Evolutionary conservation across 2,797 vertebrate species (phyloP).

Genomic region (Xiphophorus birchmanni): DNA sequence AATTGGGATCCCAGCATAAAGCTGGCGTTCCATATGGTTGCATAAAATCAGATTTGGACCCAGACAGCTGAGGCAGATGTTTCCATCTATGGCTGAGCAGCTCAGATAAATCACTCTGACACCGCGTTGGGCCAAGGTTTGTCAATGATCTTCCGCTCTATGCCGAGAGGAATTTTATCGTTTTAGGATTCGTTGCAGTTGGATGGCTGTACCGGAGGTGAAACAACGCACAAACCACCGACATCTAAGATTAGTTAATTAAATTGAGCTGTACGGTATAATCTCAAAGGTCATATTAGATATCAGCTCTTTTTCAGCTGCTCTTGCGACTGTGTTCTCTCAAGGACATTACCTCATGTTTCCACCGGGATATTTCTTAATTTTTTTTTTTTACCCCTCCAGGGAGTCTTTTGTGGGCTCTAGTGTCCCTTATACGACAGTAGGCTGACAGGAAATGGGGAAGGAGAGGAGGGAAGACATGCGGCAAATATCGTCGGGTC

Average conservation of each 20-base stretch:
- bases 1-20: conserved; percentile 13
- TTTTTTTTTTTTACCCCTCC: neutral
- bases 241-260: neutral
- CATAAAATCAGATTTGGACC: conserved; percentile 27
- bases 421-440: no score
- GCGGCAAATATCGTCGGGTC: no score
- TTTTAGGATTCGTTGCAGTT: neutral
- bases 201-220: conserved; percentile 4
- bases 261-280: neutral
- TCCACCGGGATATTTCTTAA: neutral
- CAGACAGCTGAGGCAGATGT: conserved; percentile 60
- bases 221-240: conserved; percentile 4
- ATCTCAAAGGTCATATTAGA: neutral
- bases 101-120: conserved; percentile 47
- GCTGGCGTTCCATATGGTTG: conserved; percentile 39
- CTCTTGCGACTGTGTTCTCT: neutral
- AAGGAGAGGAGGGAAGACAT: no score
- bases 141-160: neutral
- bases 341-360: neutral
- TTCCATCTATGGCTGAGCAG: conserved; percentile 41
- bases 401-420: no score
- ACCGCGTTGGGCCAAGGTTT: neutral
- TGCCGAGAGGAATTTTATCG: neutral
- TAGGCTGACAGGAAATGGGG: no score
- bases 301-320: neutral